Percentiles rank a stretch among this genome's conserved stretches.
These are phyloP conservation scores for Ophiothrix spiculata DNA, from an alignment of 35 echinoderm and acorn worm species.

Conservation along the genomic window DNA sequence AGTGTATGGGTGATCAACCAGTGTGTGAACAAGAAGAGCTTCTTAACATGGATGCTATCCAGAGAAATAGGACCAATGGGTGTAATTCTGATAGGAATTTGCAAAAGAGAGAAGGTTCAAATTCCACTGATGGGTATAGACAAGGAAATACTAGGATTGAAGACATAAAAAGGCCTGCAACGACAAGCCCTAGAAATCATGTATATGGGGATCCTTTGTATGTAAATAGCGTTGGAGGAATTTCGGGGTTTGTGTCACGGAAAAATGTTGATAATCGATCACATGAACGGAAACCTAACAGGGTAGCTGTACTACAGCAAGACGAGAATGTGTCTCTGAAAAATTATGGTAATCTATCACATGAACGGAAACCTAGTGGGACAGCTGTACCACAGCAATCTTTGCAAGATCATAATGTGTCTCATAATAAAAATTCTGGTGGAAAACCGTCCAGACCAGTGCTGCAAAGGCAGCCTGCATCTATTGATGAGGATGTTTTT, in stretches of 20 bases:
- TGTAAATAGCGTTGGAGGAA: not conserved
- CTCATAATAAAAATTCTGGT: not conserved
- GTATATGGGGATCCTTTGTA: not conserved
- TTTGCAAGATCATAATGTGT: not conserved
- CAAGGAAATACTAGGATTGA: too few relatives aligned
- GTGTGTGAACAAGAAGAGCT: too few relatives aligned
- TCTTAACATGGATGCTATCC: too few relatives aligned
- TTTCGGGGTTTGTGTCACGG: not conserved
- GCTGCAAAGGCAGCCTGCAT: not conserved
- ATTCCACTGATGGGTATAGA: too few relatives aligned
- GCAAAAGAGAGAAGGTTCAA: too few relatives aligned
- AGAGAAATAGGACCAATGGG: too few relatives aligned
- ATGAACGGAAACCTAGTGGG: too few relatives aligned
- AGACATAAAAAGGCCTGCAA: too few relatives aligned
- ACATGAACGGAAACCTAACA: too few relatives aligned
- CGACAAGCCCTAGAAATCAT: not conserved
- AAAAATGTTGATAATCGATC: not conserved
- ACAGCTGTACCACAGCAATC: too few relatives aligned
- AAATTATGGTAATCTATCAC: not conserved
- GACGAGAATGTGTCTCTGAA: not conserved
- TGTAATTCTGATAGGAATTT: too few relatives aligned
- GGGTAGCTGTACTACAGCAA: too few relatives aligned
- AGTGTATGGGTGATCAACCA: not conserved
- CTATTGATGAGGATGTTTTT: not conserved
- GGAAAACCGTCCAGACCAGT: not conserved